Evolutionary conservation across 1,140 invertebrate species (phyloP).

Genomic region (Megalopta genalis): DNA sequence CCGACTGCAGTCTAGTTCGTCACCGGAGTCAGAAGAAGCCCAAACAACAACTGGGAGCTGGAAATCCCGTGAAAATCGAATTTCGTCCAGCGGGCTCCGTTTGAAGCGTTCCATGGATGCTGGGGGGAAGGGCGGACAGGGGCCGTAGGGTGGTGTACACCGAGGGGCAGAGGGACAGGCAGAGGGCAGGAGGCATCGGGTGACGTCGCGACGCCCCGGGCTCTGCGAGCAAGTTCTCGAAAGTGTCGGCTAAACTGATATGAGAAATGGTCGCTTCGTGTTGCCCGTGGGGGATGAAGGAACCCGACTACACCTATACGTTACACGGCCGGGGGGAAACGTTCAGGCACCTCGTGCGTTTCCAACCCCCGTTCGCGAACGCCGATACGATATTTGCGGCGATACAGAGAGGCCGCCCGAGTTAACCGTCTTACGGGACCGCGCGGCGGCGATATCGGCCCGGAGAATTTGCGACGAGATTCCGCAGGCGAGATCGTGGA

Average conservation of each 20-base stretch:
- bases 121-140: slow-evolving; percentile 43
- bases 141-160: slow-evolving; percentile 25
- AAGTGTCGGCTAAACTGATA: slow-evolving; percentile 80
- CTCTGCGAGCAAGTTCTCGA: slow-evolving; percentile 75
- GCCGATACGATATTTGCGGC: slow-evolving; percentile 63
- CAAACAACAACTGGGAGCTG: too few species aligned
- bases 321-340: slow-evolving; percentile 71
- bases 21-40: too few species aligned
- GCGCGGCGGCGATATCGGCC: not conserved
- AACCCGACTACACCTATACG: slow-evolving; percentile 71
- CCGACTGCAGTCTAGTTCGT: too few species aligned
- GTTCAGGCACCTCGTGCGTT: slow-evolving; percentile 65
- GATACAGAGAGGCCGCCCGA: slow-evolving; percentile 51
- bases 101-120: slow-evolving; percentile 32
- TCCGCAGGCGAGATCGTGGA: not conserved
- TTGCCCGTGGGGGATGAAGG: slow-evolving; percentile 75
- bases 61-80: too few species aligned
- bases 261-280: slow-evolving; percentile 79
- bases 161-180: slow-evolving; percentile 22
- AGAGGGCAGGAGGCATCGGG: slow-evolving; percentile 70
- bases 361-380: slow-evolving; percentile 42
- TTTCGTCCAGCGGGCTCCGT: too few species aligned
- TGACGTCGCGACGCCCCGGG: slow-evolving; percentile 73
- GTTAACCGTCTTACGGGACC: slow-evolving; percentile 40
- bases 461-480: slow-evolving; percentile 17